Percentiles rank a stretch among this genome's conserved stretches.
phyloP scores from a whole-genome alignment of 2,113 vertebrate species.

The Pteruthius melanotis region DNA sequence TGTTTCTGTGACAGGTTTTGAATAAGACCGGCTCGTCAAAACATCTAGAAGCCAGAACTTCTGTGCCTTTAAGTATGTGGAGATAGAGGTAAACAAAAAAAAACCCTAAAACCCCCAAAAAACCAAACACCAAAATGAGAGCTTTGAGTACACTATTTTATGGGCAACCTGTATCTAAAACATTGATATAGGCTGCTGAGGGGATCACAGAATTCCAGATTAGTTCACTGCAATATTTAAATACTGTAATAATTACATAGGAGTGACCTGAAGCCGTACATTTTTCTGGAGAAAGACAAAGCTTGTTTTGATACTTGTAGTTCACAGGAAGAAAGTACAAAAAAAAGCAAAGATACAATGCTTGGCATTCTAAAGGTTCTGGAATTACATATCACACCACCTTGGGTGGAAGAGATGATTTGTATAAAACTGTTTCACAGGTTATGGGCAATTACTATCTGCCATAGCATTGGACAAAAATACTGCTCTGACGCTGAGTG shows the following conservation, averaged over 20 bases:
- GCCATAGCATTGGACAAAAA: neutral
- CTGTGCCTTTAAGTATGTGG: neutral
- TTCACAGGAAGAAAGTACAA: neutral
- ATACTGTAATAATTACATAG: neutral
- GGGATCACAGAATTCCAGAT: neutral
- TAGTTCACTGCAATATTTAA: neutral
- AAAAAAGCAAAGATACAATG: neutral
- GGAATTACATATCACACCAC: neutral
- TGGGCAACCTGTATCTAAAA: neutral
- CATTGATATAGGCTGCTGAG: neutral
- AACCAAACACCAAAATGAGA: neutral
- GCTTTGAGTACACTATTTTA: neutral
- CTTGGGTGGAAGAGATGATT: neutral
- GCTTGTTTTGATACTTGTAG: neutral
- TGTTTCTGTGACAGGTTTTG: neutral
- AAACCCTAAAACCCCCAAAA: fast-evolving
- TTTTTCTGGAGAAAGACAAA: neutral
- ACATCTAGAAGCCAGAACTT: neutral
- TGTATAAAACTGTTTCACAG: neutral
- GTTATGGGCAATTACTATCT: neutral
- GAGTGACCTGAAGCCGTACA: neutral
- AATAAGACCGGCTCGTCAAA: neutral
- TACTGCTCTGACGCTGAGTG: neutral
- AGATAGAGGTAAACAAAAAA: neutral
- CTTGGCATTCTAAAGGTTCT: neutral